Evolutionary conservation across 2,797 vertebrate species (phyloP).

Genomic region (Anguilla pacifica): DNA sequence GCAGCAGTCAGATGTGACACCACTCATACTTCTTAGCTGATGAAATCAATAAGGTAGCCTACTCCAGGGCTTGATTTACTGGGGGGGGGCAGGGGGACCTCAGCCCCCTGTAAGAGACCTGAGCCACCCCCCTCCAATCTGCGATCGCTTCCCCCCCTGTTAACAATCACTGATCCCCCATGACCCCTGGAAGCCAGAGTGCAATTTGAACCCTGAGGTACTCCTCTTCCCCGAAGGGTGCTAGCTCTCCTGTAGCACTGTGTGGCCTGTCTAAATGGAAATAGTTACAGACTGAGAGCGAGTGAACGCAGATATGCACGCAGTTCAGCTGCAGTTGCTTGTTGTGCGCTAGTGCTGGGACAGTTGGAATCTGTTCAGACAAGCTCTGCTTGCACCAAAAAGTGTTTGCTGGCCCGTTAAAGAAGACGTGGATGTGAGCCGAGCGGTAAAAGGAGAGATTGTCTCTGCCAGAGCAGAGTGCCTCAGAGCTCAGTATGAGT

Average conservation of each 20-base stretch:
- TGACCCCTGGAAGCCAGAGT: not conserved
- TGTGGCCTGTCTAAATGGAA: not conserved
- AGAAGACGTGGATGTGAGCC: not conserved
- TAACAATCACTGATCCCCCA: not conserved
- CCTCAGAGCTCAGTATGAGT: not conserved
- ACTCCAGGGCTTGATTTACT: too few relatives aligned
- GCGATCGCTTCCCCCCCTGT: too few relatives aligned
- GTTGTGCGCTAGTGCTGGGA: not conserved
- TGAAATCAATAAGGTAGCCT: not conserved
- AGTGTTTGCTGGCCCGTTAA: not conserved
- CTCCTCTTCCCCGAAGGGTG: not conserved
- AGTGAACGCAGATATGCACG: not conserved
- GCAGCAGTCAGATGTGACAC: not conserved
- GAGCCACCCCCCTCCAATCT: too few relatives aligned
- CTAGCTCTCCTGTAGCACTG: conserved; percentile 4
- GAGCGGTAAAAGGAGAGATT: not conserved
- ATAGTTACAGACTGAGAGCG: not conserved
- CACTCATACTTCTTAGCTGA: not conserved
- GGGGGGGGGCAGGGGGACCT: too few relatives aligned
- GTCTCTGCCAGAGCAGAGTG: not conserved
- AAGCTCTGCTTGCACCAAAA: not conserved
- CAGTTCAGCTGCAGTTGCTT: not conserved
- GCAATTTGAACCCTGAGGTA: not conserved
- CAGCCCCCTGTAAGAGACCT: too few relatives aligned
- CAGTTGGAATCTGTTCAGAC: not conserved